Percentiles rank a stretch among this genome's conserved stretches.
These are phyloP conservation scores for Tragulus kanchil DNA, from an alignment of 2,113 vertebrate genomes.

Conservation along the genomic window DNA sequence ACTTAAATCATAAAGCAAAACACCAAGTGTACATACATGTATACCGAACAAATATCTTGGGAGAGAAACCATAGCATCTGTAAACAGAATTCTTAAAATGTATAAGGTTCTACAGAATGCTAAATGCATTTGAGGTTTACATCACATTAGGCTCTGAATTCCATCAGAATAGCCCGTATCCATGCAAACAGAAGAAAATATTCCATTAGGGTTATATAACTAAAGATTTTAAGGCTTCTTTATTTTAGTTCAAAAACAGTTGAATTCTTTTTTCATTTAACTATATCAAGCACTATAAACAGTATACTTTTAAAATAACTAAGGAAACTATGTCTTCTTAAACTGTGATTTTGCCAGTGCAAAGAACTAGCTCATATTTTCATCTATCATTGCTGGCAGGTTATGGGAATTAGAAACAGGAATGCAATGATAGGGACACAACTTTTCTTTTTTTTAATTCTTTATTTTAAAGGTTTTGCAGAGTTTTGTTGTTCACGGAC, in stretches of 20 bases:
- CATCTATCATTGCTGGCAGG: conserved; percentile 77
- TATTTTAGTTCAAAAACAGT: conserved; percentile 65
- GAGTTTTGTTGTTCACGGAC: too few species aligned
- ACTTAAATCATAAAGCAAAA: conserved; percentile 16
- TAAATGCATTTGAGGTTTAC: not conserved
- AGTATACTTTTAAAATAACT: conserved; percentile 85
- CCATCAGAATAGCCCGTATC: conserved; percentile 69
- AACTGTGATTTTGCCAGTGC: conserved; percentile 85
- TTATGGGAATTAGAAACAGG: conserved; percentile 82
- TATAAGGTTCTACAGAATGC: not conserved
- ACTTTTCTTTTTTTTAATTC: too few species aligned
- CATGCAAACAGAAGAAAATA: conserved; percentile 58
- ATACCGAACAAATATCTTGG: not conserved
- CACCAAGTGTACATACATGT: not conserved
- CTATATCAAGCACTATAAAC: conserved; percentile 71
- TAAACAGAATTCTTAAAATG: conserved; percentile 1
- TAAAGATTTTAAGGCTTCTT: conserved; percentile 48
- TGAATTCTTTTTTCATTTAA: conserved; percentile 78
- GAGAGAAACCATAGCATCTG: not conserved
- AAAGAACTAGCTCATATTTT: conserved; percentile 87
- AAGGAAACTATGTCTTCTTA: conserved; percentile 86
- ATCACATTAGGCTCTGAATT: conserved; percentile 66
- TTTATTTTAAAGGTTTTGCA: too few species aligned
- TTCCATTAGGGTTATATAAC: conserved; percentile 66
- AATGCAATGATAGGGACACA: conserved; percentile 79